Evolutionary conservation across 2,888 invertebrate genomes (phyloP).

Genomic region (Melitaea athalia): DNA sequence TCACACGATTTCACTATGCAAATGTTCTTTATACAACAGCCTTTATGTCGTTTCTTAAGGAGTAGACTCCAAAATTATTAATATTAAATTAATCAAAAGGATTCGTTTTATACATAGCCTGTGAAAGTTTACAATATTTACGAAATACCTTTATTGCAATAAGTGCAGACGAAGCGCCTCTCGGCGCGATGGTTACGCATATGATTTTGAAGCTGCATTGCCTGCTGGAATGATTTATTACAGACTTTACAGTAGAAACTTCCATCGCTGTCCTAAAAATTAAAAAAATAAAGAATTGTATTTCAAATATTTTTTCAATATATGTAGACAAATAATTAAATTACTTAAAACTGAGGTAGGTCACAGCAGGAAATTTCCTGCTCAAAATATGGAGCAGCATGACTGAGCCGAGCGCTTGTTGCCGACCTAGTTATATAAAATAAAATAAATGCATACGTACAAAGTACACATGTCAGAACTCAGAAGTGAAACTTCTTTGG

Average conservation of each 20-base stretch:
- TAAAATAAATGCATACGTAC: too few relatives aligned
- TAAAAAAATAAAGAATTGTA: neutral
- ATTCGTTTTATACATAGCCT: neutral
- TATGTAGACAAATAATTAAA: neutral
- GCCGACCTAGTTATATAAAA: too few relatives aligned
- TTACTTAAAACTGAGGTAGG: too few relatives aligned
- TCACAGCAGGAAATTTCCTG: too few relatives aligned
- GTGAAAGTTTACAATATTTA: neutral
- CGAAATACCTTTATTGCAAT: conserved; percentile 77
- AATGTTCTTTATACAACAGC: too few relatives aligned
- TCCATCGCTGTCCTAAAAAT: conserved; percentile 59
- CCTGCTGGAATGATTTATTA: conserved; percentile 77
- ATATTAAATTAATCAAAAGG: neutral
- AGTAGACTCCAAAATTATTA: neutral
- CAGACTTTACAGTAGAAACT: conserved; percentile 71
- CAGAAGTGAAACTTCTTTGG: too few relatives aligned
- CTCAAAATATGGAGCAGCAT: too few relatives aligned
- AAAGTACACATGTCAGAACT: too few relatives aligned
- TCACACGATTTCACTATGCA: too few relatives aligned
- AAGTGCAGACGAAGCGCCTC: conserved; percentile 76
- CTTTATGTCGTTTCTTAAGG: too few relatives aligned
- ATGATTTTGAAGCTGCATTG: conserved; percentile 74
- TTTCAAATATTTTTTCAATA: too few relatives aligned
- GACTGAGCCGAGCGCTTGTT: too few relatives aligned
- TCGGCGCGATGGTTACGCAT: conserved; percentile 78